Evolutionary conservation across 2,888 invertebrate genomes (phyloP).

Genomic region (Noctua janthe): DNA sequence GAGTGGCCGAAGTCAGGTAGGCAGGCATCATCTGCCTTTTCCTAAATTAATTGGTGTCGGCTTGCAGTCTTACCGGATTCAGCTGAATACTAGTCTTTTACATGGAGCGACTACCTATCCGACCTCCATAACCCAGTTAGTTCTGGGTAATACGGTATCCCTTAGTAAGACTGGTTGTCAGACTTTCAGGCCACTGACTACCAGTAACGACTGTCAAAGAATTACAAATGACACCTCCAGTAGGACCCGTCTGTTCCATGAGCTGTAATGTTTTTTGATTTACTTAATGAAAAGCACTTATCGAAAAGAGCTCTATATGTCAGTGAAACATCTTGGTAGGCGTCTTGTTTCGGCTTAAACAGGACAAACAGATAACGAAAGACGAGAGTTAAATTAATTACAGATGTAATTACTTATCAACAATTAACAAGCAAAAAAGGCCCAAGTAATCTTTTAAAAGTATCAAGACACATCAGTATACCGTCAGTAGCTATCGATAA

Average conservation of each 20-base stretch:
- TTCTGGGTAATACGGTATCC: background rate
- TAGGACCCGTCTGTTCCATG: background rate
- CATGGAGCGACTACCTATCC: background rate
- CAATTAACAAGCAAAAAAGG: constrained; percentile 25
- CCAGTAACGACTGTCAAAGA: background rate
- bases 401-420: constrained; percentile 31
- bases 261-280: background rate
- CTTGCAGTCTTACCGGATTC: background rate
- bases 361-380: constrained; percentile 11
- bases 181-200: background rate
- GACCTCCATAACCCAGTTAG: background rate
- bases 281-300: background rate
- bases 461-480: constrained; percentile 41
- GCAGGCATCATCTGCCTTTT: background rate
- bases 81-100: background rate
- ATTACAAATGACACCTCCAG: background rate
- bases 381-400: constrained; percentile 33
- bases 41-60: background rate
- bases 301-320: background rate
- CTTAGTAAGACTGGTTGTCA: background rate
- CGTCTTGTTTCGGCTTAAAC: background rate
- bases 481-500: constrained; percentile 41
- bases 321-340: background rate
- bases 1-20: too few species aligned
- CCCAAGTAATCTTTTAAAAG: constrained; percentile 18